Evolutionary conservation across 2,113 vertebrate genomes (phyloP).

Genomic region (Eclectus roratus): DNA sequence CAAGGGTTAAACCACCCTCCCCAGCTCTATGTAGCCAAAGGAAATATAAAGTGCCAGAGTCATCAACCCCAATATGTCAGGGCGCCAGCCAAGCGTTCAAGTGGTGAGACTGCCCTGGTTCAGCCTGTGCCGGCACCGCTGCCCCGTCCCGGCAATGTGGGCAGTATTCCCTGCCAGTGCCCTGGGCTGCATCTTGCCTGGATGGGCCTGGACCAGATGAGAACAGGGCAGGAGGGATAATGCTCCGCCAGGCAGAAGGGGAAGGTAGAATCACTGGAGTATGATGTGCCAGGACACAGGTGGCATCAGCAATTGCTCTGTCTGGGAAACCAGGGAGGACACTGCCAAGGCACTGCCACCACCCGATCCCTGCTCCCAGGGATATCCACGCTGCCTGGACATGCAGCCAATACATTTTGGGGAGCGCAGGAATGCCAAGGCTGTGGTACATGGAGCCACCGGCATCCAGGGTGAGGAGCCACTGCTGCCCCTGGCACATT

Average conservation of each 20-base stretch:
- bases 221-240: neutral
- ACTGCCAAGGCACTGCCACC: neutral
- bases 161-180: neutral
- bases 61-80: slow-evolving; percentile 66
- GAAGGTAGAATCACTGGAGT: neutral
- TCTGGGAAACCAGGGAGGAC: neutral
- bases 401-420: accelerated
- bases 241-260: neutral
- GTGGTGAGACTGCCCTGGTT: neutral
- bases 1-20: slow-evolving; percentile 54
- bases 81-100: slow-evolving; percentile 37
- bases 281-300: neutral
- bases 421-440: neutral
- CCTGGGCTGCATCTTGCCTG: neutral
- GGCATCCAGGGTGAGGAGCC: neutral
- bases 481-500: neutral
- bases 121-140: neutral
- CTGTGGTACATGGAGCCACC: neutral
- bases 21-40: slow-evolving; percentile 37
- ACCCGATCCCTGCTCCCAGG: neutral
- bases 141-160: neutral
- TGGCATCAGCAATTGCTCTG: accelerated
- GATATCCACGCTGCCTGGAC: accelerated
- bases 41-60: slow-evolving; percentile 36
- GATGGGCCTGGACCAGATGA: neutral